Percentiles rank a stretch among this genome's conserved stretches.
Evolutionary conservation across 1,140 invertebrate genomes (phyloP).

Genomic region (Caenorhabditis inopinata): DNA sequence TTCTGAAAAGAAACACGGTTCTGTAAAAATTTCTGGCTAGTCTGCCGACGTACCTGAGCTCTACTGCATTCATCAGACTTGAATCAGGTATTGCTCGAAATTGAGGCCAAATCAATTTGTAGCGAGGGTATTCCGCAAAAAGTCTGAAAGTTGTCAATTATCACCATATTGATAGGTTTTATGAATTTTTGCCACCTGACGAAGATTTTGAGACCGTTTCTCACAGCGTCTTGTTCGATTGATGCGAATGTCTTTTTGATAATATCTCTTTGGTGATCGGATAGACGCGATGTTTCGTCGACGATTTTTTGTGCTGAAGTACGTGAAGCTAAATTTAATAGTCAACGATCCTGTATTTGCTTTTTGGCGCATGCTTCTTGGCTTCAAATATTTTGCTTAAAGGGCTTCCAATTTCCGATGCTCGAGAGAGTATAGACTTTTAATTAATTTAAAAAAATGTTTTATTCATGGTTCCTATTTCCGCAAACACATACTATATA

Average conservation of each 20-base stretch:
- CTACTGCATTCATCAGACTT: constrained; percentile 57
- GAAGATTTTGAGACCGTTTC: constrained; percentile 44
- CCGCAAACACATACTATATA: too few species aligned
- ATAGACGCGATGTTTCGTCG: constrained; percentile 42
- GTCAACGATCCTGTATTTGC: too few species aligned
- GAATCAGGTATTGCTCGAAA: constrained; percentile 59
- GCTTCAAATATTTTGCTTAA: too few species aligned
- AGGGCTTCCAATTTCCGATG: too few species aligned
- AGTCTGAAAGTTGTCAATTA: constrained; percentile 45
- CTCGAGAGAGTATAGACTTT: too few species aligned
- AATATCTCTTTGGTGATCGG: constrained; percentile 42
- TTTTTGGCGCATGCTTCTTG: too few species aligned
- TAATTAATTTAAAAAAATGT: too few species aligned
- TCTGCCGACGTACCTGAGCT: constrained; percentile 37
- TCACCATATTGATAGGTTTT: too few species aligned
- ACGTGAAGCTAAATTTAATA: background rate
- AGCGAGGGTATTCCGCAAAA: constrained; percentile 58
- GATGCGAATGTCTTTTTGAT: constrained; percentile 42
- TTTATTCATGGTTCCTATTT: too few species aligned
- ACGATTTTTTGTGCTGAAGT: constrained; percentile 36
- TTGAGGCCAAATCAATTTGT: constrained; percentile 62
- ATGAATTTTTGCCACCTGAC: background rate
- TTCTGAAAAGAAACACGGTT: constrained; percentile 6
- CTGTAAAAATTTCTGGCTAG: background rate
- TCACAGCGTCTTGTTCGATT: constrained; percentile 37